Base-by-base conservation (phyloP, 2,888 invertebrate species). In the Euspilapteryx auroguttella region DNA sequence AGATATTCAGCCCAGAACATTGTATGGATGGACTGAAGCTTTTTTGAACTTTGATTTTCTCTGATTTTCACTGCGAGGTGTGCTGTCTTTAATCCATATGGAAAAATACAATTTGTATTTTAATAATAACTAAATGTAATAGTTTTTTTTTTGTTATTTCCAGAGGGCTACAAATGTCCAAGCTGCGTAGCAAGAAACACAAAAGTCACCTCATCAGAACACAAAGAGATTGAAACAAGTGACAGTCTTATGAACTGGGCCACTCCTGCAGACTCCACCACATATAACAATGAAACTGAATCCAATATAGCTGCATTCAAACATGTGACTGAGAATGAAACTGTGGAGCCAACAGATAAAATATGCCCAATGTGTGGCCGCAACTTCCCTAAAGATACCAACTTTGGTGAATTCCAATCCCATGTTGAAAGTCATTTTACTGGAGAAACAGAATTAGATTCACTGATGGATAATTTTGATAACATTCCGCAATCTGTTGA, bases 401-500 rank as follows among this genome's bases (percentile, higher is more conserved):
- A 69, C 12, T 87, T 89, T 52, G 59, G 78, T 14, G 78, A 79
- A 25, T 89, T 89, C 47, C 82, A 85, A 37, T 68, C 81, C 32
- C 90, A 91, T 58, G 90, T 91, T 14, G 82, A 89, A 53, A 80
- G 75, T 42, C 90, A 90, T 64, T 90, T 90, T 53, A 61, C 78
- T 31, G 79, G 81, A 38, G 81, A 83, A 20, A 54, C 52, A 30
- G 79, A 80, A 33, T 34, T 51, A 6, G 80, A 81, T 42, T 78
- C 78, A 26, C 51, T 77, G 21, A 62, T 66, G 29, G 75, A 79
- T 14, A 78, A 79, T 45, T 79, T 69, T 50, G 80, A 81, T 39
- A 63, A 77, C 32, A 48, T 78, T 34, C 51, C 55, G 31, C 58
- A 55, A 42, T 71, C 71, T 21, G 59, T 64, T 49, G 62, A 66